phyloP scores from a whole-genome alignment of 2,113 vertebrate genomes.

The Lophius piscatorius region DNA sequence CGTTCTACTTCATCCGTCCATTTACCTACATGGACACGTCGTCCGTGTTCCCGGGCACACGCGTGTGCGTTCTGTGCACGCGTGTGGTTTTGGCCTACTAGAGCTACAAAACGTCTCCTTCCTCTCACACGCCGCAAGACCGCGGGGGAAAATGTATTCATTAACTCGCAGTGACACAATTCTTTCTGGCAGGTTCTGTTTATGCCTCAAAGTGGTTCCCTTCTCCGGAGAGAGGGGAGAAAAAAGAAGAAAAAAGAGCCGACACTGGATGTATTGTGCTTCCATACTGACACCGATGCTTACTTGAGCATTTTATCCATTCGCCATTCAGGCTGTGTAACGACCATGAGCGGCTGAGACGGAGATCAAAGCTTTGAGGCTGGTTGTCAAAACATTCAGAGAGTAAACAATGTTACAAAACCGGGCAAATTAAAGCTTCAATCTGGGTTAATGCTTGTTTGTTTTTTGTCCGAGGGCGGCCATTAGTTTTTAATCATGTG shows the following conservation, averaged over 20 bases:
- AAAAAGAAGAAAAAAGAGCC: constrained; percentile 10
- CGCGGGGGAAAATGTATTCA: constrained; percentile 21
- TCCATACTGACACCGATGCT: constrained; percentile 22
- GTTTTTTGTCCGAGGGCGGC: too few relatives aligned
- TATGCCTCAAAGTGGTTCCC: too few relatives aligned
- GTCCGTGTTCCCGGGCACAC: constrained; percentile 4
- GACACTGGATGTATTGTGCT: constrained; percentile 37
- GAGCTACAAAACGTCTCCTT: constrained; percentile 21
- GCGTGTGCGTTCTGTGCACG: constrained; percentile 1
- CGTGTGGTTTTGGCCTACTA: neutral
- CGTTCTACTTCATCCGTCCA: neutral
- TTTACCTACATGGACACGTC: constrained; percentile 9
- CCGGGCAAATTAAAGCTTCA: too few relatives aligned
- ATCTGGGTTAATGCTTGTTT: too few relatives aligned
- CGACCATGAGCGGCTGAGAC: constrained; percentile 10
- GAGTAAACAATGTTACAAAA: too few relatives aligned
- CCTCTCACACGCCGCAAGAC: constrained; percentile 2
- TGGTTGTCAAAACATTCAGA: too few relatives aligned
- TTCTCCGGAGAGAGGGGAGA: too few relatives aligned
- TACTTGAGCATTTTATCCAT: constrained; percentile 38
- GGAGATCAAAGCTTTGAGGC: constrained; percentile 12
- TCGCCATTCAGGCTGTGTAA: constrained; percentile 18
- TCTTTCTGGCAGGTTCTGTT: constrained; percentile 33
- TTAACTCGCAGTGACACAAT: constrained; percentile 37
- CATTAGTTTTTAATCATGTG: too few relatives aligned